Evolutionary conservation across 2,113 vertebrate species (phyloP), one percentile per base, ranked within the genome.

Genomic region (Podarcis muralis): DNA sequence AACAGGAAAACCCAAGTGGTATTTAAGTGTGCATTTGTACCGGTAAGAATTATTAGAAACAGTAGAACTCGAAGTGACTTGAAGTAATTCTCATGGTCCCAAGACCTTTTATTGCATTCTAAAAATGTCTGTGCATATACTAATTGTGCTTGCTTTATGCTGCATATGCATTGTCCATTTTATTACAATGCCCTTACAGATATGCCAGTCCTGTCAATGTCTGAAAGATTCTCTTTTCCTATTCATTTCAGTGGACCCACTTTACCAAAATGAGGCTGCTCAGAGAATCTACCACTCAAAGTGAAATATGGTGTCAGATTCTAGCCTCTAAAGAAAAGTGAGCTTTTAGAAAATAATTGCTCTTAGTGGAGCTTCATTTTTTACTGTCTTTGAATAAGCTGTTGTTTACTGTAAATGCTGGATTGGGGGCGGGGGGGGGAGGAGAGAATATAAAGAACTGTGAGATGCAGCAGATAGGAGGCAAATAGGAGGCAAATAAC

Each of bases 321-420:
- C 72, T 76, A 83, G 81, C 71, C 80, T 83, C 72, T 77, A 76
- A 83, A 88, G 57, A 76, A 65, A 83, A 76, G 71, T 88, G 59
- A 66, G 59, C 57, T 76, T 88, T 88, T 83, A 66, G 80, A 82
- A 87, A 87, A 87, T 87, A 87, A 82, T 87, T 88, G 57, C 37
- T 76, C 62, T 48, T 48, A 25, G 25, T 66, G 57, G 69, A 18
- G 37, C 57, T 76, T 88, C 79, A 82, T 88, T 83, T 88, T 76
- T 88, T 66, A 88, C 37, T 68, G 57, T 75, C 80, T 76, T 88
- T 88, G 87, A 83, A 83, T 83, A 88, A 88, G 75, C 62, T 66
- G 71, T 66, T 88, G 81, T 83, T 81, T 76, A 59, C 53, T 87
- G 79, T 74, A 82, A 74, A 75, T 40, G 48, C 48, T 53, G 9